Conservation (phyloP, 1,140 invertebrate species). For the Caenorhabditis briggsae region DNA sequence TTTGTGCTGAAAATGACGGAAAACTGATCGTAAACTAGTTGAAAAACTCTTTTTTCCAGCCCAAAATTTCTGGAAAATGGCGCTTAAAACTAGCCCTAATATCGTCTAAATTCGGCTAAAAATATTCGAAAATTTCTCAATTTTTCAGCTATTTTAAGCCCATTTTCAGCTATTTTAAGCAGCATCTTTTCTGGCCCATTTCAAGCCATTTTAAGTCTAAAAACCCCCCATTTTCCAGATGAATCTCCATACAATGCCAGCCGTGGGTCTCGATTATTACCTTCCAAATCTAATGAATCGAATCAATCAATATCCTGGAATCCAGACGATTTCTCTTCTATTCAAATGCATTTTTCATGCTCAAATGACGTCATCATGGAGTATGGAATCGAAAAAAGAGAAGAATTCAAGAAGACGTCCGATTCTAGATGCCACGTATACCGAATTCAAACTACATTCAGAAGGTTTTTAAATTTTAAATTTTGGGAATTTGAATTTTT, state of each 20-base stretch:
- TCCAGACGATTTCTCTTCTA: constrained; percentile 11
- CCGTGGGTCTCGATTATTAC: constrained; percentile 42
- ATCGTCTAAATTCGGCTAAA: background rate
- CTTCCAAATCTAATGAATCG: constrained; percentile 53
- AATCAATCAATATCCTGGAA: background rate
- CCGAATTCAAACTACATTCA: constrained; percentile 31
- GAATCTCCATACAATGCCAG: constrained; percentile 54
- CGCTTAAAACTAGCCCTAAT: background rate
- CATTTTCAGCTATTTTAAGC: too few relatives aligned
- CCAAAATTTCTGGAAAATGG: too few relatives aligned
- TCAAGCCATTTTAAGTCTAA: too few relatives aligned
- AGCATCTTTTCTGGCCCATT: too few relatives aligned
- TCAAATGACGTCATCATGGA: constrained; percentile 57
- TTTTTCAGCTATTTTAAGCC: too few relatives aligned
- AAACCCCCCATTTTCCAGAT: background rate
- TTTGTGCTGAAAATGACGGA: too few relatives aligned
- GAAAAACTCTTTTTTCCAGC: too few relatives aligned
- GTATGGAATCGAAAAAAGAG: constrained; percentile 19
- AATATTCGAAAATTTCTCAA: too few relatives aligned
- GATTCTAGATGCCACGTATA: background rate
- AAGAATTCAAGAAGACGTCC: constrained; percentile 22
- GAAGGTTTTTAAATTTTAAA: too few relatives aligned
- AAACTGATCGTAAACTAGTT: too few relatives aligned
- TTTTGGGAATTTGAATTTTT: too few relatives aligned
- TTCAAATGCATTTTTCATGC: constrained; percentile 34